These are phyloP conservation scores for Drosophila ohnishii DNA, from an alignment of 1,140 invertebrate species.

Conservation along the genomic window DNA sequence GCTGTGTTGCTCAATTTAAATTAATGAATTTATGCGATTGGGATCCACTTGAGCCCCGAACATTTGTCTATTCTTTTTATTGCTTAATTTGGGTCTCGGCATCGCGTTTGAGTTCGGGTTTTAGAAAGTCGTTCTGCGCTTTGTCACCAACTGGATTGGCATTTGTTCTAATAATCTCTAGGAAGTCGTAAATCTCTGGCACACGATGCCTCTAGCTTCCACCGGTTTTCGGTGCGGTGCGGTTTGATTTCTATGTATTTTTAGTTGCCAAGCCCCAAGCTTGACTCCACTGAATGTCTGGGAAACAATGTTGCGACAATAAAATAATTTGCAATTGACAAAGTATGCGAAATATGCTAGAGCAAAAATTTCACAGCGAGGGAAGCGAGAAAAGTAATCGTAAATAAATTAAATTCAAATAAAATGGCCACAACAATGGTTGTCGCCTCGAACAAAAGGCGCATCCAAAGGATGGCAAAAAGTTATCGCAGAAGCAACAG, in stretches of 20 bases:
- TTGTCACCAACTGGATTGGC: constrained; percentile 51
- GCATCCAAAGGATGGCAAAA: constrained; percentile 53
- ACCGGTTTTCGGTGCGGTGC: constrained; percentile 32
- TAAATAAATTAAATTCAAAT: constrained; percentile 53
- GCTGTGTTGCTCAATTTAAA: constrained; percentile 42
- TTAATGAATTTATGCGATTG: constrained; percentile 63
- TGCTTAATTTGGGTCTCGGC: constrained; percentile 51
- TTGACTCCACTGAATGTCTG: constrained; percentile 29
- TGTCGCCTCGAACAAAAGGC: constrained; percentile 53
- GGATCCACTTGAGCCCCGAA: constrained; percentile 42
- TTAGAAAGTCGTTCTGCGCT: constrained; percentile 75
- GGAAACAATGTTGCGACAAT: constrained; percentile 71
- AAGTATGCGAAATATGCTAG: constrained; percentile 66
- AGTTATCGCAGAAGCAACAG: constrained; percentile 39
- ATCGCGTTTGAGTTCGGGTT: constrained; percentile 35
- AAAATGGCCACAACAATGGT: constrained; percentile 75
- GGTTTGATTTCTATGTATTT: constrained; percentile 17
- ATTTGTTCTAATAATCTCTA: constrained; percentile 51
- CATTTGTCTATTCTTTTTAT: constrained; percentile 55
- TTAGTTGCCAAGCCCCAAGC: constrained; percentile 6
- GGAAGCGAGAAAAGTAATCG: constrained; percentile 23
- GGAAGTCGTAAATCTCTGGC: constrained; percentile 73
- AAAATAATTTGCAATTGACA: constrained; percentile 78
- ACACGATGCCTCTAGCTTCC: constrained; percentile 26
- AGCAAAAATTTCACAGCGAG: constrained; percentile 32